A percentile compares a stretch with the other conserved stretches of the same genome.
phyloP scores from a whole-genome alignment of 2,797 vertebrate genomes.

The Galagoides demidoff region DNA sequence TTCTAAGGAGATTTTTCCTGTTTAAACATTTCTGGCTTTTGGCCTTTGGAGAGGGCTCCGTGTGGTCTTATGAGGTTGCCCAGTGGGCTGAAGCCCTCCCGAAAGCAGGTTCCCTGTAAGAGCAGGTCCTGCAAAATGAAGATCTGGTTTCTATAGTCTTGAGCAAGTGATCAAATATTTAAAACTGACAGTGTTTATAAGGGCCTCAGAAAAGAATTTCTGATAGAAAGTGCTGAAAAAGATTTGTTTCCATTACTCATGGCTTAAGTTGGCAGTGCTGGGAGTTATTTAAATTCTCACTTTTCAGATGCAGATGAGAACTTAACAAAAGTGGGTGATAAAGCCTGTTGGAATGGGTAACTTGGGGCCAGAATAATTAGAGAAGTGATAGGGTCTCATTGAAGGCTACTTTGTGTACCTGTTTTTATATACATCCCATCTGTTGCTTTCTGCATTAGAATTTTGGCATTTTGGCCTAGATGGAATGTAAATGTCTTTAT shows the following conservation, averaged over 20 bases:
- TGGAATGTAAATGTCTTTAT: background rate
- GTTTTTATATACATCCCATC: background rate
- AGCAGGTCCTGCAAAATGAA: background rate
- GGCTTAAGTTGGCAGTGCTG: background rate
- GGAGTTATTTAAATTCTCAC: conserved; percentile 64
- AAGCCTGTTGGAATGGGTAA: background rate
- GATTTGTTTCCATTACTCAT: conserved; percentile 71
- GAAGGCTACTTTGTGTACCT: background rate
- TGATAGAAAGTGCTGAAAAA: conserved; percentile 50
- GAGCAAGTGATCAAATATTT: conserved; percentile 37
- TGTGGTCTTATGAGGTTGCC: conserved; percentile 59
- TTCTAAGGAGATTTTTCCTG: conserved; percentile 32
- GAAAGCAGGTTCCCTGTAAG: background rate
- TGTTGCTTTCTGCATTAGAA: background rate
- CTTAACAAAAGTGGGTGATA: background rate
- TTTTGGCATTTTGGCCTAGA: background rate
- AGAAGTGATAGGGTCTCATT: background rate
- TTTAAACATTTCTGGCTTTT: conserved; percentile 60
- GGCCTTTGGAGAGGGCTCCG: conserved; percentile 31
- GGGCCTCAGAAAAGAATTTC: conserved; percentile 59
- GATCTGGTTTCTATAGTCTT: conserved; percentile 35
- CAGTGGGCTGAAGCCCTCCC: background rate
- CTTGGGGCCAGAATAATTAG: background rate
- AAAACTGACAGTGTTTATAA: conserved; percentile 70
- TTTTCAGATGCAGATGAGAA: conserved; percentile 54